phyloP scores from a whole-genome alignment of 2,888 invertebrate genomes.

The Cyclophora punctaria region DNA sequence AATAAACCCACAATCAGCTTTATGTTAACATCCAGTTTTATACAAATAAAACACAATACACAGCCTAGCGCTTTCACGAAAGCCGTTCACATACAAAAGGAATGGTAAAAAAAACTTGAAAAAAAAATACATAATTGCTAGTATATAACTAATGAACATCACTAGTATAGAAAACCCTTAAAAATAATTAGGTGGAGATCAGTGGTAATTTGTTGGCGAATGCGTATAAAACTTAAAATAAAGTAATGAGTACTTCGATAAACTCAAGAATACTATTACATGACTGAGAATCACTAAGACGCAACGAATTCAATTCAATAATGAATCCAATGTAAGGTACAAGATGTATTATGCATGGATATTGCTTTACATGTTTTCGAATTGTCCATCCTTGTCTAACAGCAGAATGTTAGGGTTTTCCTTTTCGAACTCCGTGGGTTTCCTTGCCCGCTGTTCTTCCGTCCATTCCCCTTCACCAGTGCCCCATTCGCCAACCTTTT shows the following conservation, averaged over 20 bases:
- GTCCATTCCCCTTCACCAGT: slow-evolving; percentile 83
- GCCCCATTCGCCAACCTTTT: slow-evolving; percentile 82
- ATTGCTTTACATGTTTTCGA: slow-evolving; percentile 80
- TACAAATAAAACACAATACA: neutral
- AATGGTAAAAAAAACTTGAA: neutral
- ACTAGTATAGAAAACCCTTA: neutral
- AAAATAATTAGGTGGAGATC: neutral
- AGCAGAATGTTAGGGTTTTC: slow-evolving; percentile 86
- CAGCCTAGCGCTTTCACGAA: neutral
- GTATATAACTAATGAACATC: neutral
- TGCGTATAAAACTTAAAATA: neutral
- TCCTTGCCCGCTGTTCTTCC: slow-evolving; percentile 79
- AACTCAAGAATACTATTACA: too few species aligned
- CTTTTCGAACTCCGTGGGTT: slow-evolving; percentile 84
- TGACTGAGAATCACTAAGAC: too few species aligned
- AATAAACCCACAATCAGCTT: slow-evolving; percentile 6
- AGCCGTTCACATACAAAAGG: neutral
- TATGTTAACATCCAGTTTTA: slow-evolving; percentile 2
- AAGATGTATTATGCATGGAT: neutral
- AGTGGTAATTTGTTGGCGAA: neutral
- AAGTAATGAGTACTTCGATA: too few species aligned
- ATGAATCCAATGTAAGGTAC: too few species aligned
- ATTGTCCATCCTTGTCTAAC: slow-evolving; percentile 83
- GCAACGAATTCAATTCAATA: too few species aligned
- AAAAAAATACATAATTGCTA: neutral